Conservation (phyloP, 2,888 invertebrate species). For the Amblyjoppa proteus region DNA sequence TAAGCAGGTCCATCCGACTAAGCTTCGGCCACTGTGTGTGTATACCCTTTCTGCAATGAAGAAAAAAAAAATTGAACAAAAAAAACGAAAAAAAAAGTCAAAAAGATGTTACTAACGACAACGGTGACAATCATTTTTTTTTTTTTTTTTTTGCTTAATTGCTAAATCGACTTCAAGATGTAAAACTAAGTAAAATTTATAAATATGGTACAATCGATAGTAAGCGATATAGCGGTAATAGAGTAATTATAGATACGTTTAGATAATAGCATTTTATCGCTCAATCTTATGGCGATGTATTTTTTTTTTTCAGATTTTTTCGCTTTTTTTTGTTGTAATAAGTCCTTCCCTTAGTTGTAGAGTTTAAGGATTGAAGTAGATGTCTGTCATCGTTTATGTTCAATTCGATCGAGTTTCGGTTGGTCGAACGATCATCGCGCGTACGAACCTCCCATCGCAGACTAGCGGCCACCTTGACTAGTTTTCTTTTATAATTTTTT, state of each 20-base stretch:
- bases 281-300: conserved; percentile 81
- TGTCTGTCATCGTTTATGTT: conserved; percentile 75
- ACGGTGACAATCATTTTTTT: conserved; percentile 67
- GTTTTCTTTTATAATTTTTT: conserved; percentile 78
- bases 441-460: conserved; percentile 82
- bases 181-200: conserved; percentile 84
- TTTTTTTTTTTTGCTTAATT: conserved; percentile 74
- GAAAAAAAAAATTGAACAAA: conserved; percentile 64
- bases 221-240: conserved; percentile 83
- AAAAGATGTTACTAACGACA: conserved; percentile 66
- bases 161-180: conserved; percentile 80
- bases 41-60: conserved; percentile 59
- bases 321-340: conserved; percentile 43
- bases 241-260: conserved; percentile 83
- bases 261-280: conserved; percentile 83
- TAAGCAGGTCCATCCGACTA: conserved; percentile 75
- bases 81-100: conserved; percentile 70
- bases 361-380: conserved; percentile 77
- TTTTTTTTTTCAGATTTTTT: conserved; percentile 43
- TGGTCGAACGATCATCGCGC: conserved; percentile 77
- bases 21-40: conserved; percentile 72
- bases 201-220: conserved; percentile 83
- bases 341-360: conserved; percentile 76
- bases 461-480: conserved; percentile 85
- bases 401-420: conserved; percentile 77